These are phyloP conservation scores for Sitodiplosis mosellana DNA, from an alignment of 1,140 invertebrate genomes.

Conservation along the genomic window DNA sequence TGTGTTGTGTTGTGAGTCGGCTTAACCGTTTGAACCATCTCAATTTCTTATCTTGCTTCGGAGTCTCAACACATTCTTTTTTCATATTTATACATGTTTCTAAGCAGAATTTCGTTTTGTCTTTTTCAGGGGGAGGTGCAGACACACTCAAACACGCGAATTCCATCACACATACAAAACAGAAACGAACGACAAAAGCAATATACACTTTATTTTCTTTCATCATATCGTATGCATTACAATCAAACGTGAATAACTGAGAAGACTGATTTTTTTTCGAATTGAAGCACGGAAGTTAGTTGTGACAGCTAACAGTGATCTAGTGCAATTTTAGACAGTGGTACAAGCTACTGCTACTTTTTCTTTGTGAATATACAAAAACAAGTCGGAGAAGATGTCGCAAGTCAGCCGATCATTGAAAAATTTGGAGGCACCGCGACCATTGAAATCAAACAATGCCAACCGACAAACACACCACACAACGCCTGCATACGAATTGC, in stretches of 20 bases:
- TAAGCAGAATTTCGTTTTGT: slow-evolving; percentile 23
- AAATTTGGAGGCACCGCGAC: slow-evolving; percentile 52
- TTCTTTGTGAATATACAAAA: not conserved
- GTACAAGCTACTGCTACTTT: not conserved
- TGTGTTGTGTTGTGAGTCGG: too few species aligned
- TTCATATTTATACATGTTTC: too few species aligned
- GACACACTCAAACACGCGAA: too few species aligned
- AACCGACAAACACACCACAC: slow-evolving; percentile 2
- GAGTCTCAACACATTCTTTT: too few species aligned
- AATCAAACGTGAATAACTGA: too few species aligned
- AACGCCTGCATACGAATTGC: not conserved
- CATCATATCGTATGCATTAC: too few species aligned
- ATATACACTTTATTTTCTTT: too few species aligned
- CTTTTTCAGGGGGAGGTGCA: slow-evolving; percentile 1
- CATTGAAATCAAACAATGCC: slow-evolving; percentile 34
- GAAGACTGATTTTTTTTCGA: too few species aligned
- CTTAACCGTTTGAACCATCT: too few species aligned
- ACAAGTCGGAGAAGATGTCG: slow-evolving; percentile 12
- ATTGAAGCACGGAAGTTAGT: not conserved
- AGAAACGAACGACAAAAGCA: too few species aligned
- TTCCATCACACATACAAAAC: too few species aligned
- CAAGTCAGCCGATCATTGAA: slow-evolving; percentile 33
- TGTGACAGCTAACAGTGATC: not conserved
- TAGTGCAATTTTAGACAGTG: not conserved
- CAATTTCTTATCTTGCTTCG: too few species aligned